Evolutionary conservation across 2,113 vertebrate genomes (phyloP), one percentile per base, ranked within the genome.

Genomic region (Collichthys lucidus): DNA sequence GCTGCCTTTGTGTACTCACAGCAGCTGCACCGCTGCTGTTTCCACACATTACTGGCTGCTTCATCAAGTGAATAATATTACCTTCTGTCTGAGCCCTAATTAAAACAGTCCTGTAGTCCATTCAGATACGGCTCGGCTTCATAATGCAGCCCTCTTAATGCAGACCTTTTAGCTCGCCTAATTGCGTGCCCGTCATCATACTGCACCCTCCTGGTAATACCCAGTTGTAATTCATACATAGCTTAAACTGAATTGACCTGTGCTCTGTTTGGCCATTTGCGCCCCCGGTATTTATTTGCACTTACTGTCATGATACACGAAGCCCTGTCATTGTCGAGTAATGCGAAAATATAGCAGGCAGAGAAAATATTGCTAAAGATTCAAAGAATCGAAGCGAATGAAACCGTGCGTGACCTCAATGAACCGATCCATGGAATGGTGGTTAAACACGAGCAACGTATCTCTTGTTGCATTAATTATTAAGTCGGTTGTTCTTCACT

Each of bases 401-500:
- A 82, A 81, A 66, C 49, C 53, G 74, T 15, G 71, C 17, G 77
- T 83, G 89, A 89, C 91, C 91, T 89, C 61, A 80, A 71, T 83
- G 91, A 92, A 89, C 90, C 74, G 88, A 66, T 92, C 90, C 88
- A 76, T 80, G 85, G 88, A 93, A 88, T 93, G 90, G 91, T 93
- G 91, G 89, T 94, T 94, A 94, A 95, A 95, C 91, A 91, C 82
- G 76, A 93, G 94, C 92, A 88, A 92, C 81, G 90, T 89, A 93
- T 94, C 94, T 93, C 89, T 94, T 91, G 91, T 93, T 94, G 92
- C 89, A 92, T 96, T 93, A 95, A 95, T 96, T 94, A 95, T 95
- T 95, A 89, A 96, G 84, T 88, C 47, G 68, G 80, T 87, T 90
- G 91, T 93, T 93, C 92, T 84, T 94, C 92, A 89, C 92, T 93